Base-by-base conservation (phyloP, 2,113 vertebrate species). In the Emydura subglobosa region DNA sequence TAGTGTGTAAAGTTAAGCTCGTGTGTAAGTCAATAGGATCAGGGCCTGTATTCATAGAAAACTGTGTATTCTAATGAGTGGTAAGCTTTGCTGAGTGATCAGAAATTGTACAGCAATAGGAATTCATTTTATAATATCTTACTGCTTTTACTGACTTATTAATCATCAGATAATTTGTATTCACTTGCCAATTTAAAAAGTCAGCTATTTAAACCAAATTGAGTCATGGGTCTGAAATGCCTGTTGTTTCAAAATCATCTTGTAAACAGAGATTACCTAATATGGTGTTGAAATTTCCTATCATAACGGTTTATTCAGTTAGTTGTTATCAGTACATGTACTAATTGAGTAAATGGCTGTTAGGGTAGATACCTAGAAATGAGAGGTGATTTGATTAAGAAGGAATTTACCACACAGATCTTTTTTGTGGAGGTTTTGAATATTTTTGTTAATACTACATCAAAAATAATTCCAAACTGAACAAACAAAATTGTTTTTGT, bases 211-310 rank as follows among this genome's bases (percentile, higher is more conserved):
- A 34, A 68, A 68, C 61, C 31, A 68, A 34, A 68, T 76, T 79
- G 47, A 81, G n/a, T 88, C 86, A 53, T 12, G 9, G 25, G 17
- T 87, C n/a, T 87, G 74, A 87, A 79, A 87, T 29, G 54, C 85
- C 85, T 79, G n/a, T 87, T 79, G 59, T 79, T 44, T 59, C 72
- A n/a, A 68, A 68, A 68, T 68, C 6, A 34, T n/a, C 16, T n/a
- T 68, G 31, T 16, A 47, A 94, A 84, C 19, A 80, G n/a, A 61
- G 82, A 39, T n/a, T 92, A 95, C 27, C 21, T 25, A 49, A 0
- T 8, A 1, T 9, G 4, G 6, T 78, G 68, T 76, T 54, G 65
- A 68, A 76, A n/a, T 68, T 51, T 76, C 22, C 0, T 59, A 24
- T 76, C 79, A 51, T 50, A 72, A 7, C 61, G 17, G 31, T 55